Evolutionary conservation across 2,113 vertebrate species (phyloP).

Genomic region (Brachypodius melanocephalos): DNA sequence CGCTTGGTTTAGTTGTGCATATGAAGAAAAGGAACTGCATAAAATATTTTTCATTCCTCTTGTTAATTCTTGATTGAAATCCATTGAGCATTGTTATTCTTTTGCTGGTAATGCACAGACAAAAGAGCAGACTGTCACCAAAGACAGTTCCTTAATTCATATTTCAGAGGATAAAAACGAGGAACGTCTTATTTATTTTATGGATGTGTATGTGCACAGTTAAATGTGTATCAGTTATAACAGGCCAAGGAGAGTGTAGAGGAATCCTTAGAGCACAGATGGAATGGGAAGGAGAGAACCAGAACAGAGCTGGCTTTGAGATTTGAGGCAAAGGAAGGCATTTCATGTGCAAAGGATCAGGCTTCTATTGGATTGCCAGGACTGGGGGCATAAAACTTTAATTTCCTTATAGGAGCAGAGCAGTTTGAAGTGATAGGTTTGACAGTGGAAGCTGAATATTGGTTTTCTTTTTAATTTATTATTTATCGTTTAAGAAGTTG

Average conservation of each 20-base stretch:
- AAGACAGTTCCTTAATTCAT: not conserved
- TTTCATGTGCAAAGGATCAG: not conserved
- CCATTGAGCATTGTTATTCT: not conserved
- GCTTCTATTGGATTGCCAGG: not conserved
- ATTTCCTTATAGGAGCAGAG: not conserved
- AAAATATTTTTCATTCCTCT: conserved; percentile 20
- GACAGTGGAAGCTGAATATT: not conserved
- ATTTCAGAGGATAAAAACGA: not conserved
- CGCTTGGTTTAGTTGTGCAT: not conserved
- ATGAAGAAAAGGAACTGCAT: not conserved
- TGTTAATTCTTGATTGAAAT: conserved; percentile 36
- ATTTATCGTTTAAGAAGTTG: not conserved
- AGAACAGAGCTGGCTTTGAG: not conserved
- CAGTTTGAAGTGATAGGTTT: not conserved
- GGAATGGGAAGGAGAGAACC: not conserved
- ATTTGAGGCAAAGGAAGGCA: not conserved
- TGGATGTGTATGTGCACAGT: not conserved
- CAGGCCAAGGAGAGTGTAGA: not conserved
- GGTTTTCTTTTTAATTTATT: not conserved
- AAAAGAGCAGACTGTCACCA: not conserved
- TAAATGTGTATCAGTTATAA: not conserved
- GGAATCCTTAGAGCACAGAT: not conserved
- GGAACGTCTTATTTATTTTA: not conserved
- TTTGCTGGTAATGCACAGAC: not conserved
- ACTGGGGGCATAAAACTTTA: not conserved